Evolutionary conservation across 1,140 invertebrate genomes (phyloP), one percentile per base, ranked within the genome.

Genomic region (Ephestia elutella): DNA sequence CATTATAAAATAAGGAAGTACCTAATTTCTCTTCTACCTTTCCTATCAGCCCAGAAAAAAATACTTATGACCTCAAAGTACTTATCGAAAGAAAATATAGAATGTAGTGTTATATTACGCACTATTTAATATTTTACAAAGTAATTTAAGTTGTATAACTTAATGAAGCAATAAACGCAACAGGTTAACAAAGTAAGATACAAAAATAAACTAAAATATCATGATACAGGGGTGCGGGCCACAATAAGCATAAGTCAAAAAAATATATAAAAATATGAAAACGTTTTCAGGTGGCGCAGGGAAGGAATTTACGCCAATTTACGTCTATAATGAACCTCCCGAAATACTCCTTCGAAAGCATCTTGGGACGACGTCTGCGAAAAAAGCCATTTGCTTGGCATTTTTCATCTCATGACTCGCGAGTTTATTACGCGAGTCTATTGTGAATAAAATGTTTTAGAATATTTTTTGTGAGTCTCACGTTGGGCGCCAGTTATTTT

Each of bases 401-500:
- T 44, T 15, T 35, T 44, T 44, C 38, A 10, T 44, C 13, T 44
- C 13, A 2, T 38, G 32, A 38, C 32, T 38, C 38, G 38, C 1
- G 9, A 15, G 38, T 44, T 44, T 44, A 44, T 44, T 44, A 44
- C 13, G 38, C 15, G 13, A 10, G 38, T 17, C 38, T 44, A 17
- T 44, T 44, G 38, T 44, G 13, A 17, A 1, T 5, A 15, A 15
- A 44, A 44, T 44, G 10, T 44, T 44, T 44, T 3, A 15, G 13
- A 15, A 15, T 15, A 15, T 15, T 21, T 20, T 53, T 21, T 20
- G 49, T 56, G 18, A n/a, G 35, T 25, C 58, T 59, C 63, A 60
- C 17, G 56, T 61, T 65, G 59, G 59, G 59, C 54, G 56, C 59
- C 63, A 65, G 56, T 61, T 51, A n/a, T 44, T 44, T 49, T 19